A percentile compares a stretch with the other conserved stretches of the same genome.
Evolutionary conservation across 2,113 vertebrate species (phyloP).

Genomic region (Neoarius graeffei): DNA sequence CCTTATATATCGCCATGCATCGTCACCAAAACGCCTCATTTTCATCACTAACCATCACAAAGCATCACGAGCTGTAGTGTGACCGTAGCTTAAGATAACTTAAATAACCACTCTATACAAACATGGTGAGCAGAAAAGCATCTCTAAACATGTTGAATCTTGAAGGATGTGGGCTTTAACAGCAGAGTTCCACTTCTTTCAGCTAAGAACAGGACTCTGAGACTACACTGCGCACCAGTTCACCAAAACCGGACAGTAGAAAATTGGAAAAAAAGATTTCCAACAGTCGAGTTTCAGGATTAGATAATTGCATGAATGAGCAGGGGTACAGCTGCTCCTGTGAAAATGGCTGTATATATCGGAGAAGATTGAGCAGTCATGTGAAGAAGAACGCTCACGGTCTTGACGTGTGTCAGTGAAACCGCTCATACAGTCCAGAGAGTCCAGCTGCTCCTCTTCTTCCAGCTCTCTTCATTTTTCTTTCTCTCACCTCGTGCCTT

Average conservation of each 20-base stretch:
- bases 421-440: background rate
- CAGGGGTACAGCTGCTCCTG: background rate
- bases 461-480: background rate
- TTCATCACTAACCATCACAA: no score
- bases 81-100: background rate
- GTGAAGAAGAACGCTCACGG: background rate
- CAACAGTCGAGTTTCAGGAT: background rate
- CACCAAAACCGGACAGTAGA: background rate
- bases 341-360: background rate
- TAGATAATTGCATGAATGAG: background rate
- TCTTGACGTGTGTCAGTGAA: constrained; percentile 23
- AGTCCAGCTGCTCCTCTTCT: constrained; percentile 29
- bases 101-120: background rate
- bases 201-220: background rate
- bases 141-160: background rate
- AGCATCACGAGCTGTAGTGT: no score
- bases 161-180: background rate
- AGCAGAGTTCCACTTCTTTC: background rate
- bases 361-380: background rate
- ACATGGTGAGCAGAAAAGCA: background rate
- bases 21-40: no score
- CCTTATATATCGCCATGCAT: no score
- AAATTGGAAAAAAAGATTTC: background rate
- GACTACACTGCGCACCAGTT: background rate
- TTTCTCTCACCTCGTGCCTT: background rate